Conservation (phyloP, 2,888 invertebrate species). For the Sepioteuthis lessoniana region DNA sequence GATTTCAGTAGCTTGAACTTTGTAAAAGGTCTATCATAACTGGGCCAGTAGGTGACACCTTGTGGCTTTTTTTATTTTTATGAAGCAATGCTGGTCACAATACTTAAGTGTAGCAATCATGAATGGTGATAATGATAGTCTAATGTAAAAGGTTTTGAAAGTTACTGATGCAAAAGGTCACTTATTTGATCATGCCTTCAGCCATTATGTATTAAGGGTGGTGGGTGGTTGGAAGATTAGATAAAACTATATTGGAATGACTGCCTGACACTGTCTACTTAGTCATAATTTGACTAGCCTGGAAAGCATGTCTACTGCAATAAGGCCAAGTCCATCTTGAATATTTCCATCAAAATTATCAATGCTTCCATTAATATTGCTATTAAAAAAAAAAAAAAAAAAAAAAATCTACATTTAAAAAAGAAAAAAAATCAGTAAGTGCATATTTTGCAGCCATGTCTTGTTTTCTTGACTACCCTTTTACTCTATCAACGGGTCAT, state of each 20-base stretch:
- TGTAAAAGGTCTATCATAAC: background rate
- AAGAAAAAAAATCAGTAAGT: too few relatives aligned
- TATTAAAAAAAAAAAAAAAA: too few relatives aligned
- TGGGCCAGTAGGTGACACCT: background rate
- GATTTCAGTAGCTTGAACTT: constrained; percentile 17
- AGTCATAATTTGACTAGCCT: background rate
- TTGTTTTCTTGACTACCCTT: too few relatives aligned
- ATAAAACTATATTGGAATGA: background rate
- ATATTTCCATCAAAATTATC: background rate
- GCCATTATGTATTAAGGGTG: background rate
- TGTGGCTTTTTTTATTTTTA: background rate
- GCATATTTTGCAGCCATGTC: too few relatives aligned
- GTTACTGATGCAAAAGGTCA: background rate
- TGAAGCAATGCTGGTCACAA: background rate
- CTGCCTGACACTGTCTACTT: background rate
- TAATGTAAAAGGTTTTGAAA: background rate
- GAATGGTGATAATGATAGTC: background rate
- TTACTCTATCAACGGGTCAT: too few relatives aligned
- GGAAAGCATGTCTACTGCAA: background rate
- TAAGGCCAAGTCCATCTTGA: background rate
- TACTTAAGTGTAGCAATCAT: background rate
- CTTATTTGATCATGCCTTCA: background rate
- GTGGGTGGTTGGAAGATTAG: background rate
- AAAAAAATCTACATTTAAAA: too few relatives aligned
- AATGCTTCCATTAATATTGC: background rate